Conservation (phyloP, 2,113 vertebrate species). For the Hypanus sabinus region DNA sequence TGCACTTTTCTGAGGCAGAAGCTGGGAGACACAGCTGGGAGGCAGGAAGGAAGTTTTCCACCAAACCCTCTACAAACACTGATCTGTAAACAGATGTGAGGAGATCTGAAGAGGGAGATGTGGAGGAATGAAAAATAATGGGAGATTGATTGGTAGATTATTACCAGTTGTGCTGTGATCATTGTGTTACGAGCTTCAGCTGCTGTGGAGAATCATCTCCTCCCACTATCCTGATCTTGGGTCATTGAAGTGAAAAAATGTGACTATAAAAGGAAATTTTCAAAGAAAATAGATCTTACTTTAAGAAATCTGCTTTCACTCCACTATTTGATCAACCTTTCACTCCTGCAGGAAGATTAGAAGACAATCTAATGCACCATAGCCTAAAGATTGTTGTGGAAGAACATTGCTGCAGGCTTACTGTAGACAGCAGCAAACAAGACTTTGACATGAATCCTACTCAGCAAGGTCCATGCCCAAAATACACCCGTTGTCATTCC, state of each 20-base stretch:
- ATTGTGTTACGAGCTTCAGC: conserved; percentile 8
- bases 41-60: neutral
- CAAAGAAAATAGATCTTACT: neutral
- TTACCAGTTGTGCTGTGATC: neutral
- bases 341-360: neutral
- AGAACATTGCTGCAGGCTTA: neutral
- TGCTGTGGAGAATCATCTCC: neutral
- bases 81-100: conserved; percentile 11
- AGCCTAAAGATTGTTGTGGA: neutral
- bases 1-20: neutral
- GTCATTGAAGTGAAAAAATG: neutral
- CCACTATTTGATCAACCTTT: neutral
- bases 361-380: neutral
- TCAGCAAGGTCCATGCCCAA: too few relatives aligned
- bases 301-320: neutral
- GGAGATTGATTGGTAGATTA: conserved; percentile 13
- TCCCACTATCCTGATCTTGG: neutral
- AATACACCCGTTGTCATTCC: too few relatives aligned
- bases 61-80: neutral
- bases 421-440: neutral
- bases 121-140: neutral
- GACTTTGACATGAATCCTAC: neutral
- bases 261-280: neutral
- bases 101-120: neutral
- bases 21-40: neutral